phyloP scores from a whole-genome alignment of 2,888 invertebrate species.

The Adelognathus sp. region DNA sequence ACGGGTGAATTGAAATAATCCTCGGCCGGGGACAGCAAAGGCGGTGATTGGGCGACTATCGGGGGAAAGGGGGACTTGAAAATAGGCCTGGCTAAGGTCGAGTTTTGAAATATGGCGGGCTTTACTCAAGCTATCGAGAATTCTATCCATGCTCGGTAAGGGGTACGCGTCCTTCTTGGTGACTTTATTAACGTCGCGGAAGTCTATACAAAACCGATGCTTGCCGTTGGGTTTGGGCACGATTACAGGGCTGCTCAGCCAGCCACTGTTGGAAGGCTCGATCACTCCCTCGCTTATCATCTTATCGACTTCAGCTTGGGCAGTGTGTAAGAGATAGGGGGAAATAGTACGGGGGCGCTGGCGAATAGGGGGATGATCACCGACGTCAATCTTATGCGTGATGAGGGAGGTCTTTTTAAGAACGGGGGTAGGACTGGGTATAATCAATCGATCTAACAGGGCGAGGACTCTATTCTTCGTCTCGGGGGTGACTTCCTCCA shows the following conservation, averaged over 20 bases:
- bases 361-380: background rate
- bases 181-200: too few species aligned
- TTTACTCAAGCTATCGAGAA: conserved; percentile 44
- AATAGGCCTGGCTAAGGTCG: background rate
- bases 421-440: background rate
- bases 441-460: background rate
- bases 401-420: background rate
- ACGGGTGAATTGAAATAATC: too few species aligned
- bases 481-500: background rate
- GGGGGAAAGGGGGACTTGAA: background rate
- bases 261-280: background rate
- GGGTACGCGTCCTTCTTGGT: background rate
- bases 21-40: background rate
- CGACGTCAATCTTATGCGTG: background rate
- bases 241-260: conserved; percentile 1
- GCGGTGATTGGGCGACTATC: background rate
- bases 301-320: background rate
- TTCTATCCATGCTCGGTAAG: conserved; percentile 31
- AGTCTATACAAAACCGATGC: background rate
- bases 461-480: background rate
- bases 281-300: background rate
- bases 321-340: background rate
- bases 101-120: too few species aligned
- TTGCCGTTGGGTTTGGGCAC: background rate
- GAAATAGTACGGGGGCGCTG: background rate